Percentiles rank a stretch among this genome's conserved stretches.
Conservation (phyloP, 2,797 vertebrate genomes). For the Gobio occitaniae region DNA sequence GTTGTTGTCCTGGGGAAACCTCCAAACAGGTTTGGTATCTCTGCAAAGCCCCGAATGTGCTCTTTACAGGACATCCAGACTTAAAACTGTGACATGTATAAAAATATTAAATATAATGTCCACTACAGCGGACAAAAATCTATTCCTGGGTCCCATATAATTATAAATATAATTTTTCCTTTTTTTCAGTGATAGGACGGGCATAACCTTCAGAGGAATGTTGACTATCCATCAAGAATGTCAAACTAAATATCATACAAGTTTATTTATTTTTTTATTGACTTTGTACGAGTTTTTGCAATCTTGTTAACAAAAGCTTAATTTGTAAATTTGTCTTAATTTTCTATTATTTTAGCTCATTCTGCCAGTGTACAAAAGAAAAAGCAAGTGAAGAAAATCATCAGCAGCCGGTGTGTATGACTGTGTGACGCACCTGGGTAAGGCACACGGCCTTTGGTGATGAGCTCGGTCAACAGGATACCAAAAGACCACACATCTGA, state of each 20-base stretch:
- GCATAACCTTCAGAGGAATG: not conserved
- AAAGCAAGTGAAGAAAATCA: not conserved
- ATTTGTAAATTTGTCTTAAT: not conserved
- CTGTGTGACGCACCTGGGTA: constrained; percentile 70
- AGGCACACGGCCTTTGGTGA: constrained; percentile 94
- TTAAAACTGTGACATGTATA: too few relatives aligned
- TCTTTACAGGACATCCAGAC: too few relatives aligned
- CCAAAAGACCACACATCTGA: constrained; percentile 98
- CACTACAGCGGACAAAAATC: too few relatives aligned
- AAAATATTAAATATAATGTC: too few relatives aligned
- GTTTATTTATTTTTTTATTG: not conserved
- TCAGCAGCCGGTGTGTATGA: too few relatives aligned
- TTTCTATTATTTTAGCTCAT: not conserved
- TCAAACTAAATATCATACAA: not conserved
- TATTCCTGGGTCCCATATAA: too few relatives aligned
- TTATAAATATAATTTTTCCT: not conserved
- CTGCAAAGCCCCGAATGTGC: too few relatives aligned
- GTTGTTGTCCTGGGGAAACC: too few relatives aligned
- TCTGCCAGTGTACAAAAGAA: not conserved
- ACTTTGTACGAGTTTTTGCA: not conserved
- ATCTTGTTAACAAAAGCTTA: not conserved
- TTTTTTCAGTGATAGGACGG: too few relatives aligned
- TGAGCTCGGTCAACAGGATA: constrained; percentile 93
- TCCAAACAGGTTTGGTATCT: too few relatives aligned
- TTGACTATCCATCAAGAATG: not conserved